These are phyloP conservation scores for Apis florea DNA, from an alignment of 1,140 invertebrate genomes.

Conservation along the genomic window DNA sequence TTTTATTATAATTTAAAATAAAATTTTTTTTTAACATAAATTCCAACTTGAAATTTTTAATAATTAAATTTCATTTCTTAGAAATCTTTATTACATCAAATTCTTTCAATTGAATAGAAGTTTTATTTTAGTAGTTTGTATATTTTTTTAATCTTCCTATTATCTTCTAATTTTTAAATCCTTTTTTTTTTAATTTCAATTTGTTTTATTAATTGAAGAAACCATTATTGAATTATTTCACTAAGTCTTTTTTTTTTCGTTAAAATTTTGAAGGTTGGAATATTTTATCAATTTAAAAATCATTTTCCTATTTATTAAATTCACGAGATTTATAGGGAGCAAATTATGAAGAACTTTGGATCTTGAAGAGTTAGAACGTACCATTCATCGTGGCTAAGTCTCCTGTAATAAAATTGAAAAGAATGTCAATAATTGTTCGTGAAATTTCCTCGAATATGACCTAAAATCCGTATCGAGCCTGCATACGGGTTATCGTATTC, in stretches of 20 bases:
- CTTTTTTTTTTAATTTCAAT: no score
- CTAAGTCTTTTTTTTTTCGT: no score
- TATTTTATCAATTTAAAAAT: not conserved
- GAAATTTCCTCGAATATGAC: conserved; percentile 29
- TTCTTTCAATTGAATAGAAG: not conserved
- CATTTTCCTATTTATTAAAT: not conserved
- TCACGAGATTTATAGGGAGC: not conserved
- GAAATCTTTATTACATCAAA: not conserved
- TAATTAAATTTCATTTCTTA: not conserved
- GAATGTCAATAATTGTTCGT: conserved; percentile 43
- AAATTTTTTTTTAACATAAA: no score
- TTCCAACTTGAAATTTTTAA: no score
- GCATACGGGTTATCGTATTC: conserved; percentile 27
- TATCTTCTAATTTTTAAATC: not conserved
- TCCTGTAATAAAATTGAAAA: conserved; percentile 12
- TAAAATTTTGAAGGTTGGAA: not conserved
- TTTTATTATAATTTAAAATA: no score
- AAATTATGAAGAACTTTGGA: not conserved
- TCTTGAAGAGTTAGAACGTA: not conserved
- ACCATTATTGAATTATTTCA: no score
- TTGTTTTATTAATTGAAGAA: not conserved
- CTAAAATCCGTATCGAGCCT: conserved; percentile 27
- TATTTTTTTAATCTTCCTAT: no score
- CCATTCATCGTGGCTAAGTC: not conserved
- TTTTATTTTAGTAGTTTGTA: no score